Percentiles rank a stretch among this genome's conserved stretches.
phyloP scores from a whole-genome alignment of 2,888 invertebrate genomes.

The Polymixis lichenea region DNA sequence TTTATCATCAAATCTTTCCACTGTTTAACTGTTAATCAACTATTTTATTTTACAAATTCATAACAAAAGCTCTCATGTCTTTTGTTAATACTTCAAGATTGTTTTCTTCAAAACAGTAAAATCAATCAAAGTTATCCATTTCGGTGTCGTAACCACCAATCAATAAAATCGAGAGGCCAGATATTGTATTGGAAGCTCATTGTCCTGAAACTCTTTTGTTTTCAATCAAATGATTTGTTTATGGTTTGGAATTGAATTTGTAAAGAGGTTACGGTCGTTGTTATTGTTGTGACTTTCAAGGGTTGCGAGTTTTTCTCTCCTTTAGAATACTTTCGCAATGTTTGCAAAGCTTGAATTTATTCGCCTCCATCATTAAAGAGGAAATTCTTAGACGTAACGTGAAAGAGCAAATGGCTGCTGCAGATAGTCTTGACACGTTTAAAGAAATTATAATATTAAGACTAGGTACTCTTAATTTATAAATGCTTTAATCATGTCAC shows the following conservation, averaged over 20 bases:
- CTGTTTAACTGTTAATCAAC: constrained; percentile 4
- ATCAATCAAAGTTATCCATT: constrained; percentile 62
- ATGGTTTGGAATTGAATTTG: constrained; percentile 62
- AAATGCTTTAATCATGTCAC: too few relatives aligned
- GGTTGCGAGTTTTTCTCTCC: constrained; percentile 32
- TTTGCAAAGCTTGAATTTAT: constrained; percentile 21
- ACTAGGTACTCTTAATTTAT: neutral
- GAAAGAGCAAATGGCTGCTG: constrained; percentile 25
- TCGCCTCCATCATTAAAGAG: constrained; percentile 27
- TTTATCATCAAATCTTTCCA: constrained; percentile 5
- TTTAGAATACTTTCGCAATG: constrained; percentile 33
- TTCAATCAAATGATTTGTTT: constrained; percentile 73
- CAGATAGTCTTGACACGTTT: constrained; percentile 28
- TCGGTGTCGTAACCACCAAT: constrained; percentile 73
- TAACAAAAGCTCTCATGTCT: constrained; percentile 9
- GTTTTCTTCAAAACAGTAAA: constrained; percentile 44
- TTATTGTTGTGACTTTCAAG: constrained; percentile 50
- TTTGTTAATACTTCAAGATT: constrained; percentile 8
- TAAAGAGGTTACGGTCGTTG: constrained; percentile 48
- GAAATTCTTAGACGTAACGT: constrained; percentile 16
- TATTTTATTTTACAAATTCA: neutral
- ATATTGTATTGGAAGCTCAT: constrained; percentile 66
- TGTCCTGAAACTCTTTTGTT: constrained; percentile 71
- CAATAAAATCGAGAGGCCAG: constrained; percentile 74
- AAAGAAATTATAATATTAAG: constrained; percentile 25